Conservation (phyloP, 2,797 vertebrate species). For the Sebastes cheni region DNA sequence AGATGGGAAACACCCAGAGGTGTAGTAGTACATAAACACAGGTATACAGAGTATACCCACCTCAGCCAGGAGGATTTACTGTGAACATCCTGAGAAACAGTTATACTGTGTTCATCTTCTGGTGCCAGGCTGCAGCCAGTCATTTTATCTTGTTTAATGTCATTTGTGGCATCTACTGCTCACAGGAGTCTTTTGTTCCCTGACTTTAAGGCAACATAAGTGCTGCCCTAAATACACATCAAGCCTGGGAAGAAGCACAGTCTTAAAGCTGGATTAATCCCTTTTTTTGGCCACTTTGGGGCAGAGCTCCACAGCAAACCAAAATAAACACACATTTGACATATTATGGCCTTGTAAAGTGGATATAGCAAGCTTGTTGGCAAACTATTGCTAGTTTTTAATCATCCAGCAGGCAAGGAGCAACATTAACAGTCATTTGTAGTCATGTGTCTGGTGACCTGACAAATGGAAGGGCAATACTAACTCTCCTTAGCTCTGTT, state of each 20-base stretch:
- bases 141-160: neutral
- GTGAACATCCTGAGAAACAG: neutral
- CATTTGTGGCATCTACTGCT: neutral
- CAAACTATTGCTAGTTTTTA: neutral
- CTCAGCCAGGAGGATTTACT: neutral
- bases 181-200: neutral
- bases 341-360: neutral
- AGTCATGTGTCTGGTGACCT: neutral
- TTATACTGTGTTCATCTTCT: neutral
- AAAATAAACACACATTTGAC: neutral
- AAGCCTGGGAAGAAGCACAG: neutral
- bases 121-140: neutral
- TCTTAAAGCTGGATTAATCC: neutral
- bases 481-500: too few relatives aligned
- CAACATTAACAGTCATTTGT: neutral
- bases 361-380: neutral
- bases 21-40: neutral
- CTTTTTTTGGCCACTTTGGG: too few relatives aligned
- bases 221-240: neutral
- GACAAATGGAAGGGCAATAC: too few relatives aligned
- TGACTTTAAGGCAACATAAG: neutral
- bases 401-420: neutral
- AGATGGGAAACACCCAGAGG: neutral
- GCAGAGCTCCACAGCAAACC: too few relatives aligned
- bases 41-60: neutral